These are phyloP conservation scores for Hippocampus guttulatus DNA, from an alignment of 2,113 vertebrate species.

Conservation along the genomic window DNA sequence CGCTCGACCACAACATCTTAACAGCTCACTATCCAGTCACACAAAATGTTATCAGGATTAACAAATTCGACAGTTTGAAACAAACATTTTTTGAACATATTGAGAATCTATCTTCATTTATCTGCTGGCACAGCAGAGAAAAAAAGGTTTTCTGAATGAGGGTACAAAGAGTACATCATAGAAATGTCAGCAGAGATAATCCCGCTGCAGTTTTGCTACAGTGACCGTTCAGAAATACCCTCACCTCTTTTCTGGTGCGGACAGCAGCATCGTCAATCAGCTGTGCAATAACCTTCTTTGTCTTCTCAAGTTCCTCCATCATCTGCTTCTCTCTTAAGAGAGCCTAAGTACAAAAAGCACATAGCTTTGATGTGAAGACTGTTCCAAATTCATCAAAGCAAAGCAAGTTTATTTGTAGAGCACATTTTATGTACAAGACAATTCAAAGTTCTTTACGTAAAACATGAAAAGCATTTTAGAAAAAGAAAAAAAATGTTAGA, in stretches of 20 bases:
- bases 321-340: constrained; percentile 85
- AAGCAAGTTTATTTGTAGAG: no score
- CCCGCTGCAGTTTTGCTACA: not conserved
- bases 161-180: not conserved
- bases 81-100: not conserved
- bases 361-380: not conserved
- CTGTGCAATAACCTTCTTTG: constrained; percentile 78
- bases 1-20: not conserved
- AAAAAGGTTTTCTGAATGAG: not conserved
- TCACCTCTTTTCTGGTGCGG: constrained; percentile 81
- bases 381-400: not conserved
- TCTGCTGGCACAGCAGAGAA: constrained; percentile 14
- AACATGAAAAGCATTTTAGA: no score
- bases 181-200: not conserved
- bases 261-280: constrained; percentile 77
- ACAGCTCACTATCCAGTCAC: constrained; percentile 18
- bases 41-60: constrained; percentile 45
- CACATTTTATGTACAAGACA: no score
- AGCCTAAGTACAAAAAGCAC: constrained; percentile 63
- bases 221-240: not conserved
- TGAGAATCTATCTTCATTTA: constrained; percentile 16
- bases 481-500: no score
- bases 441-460: no score
- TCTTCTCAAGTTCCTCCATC: constrained; percentile 79
- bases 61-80: constrained; percentile 29